phyloP scores from a whole-genome alignment of 2,113 vertebrate genomes.

The Mustela lutreola region DNA sequence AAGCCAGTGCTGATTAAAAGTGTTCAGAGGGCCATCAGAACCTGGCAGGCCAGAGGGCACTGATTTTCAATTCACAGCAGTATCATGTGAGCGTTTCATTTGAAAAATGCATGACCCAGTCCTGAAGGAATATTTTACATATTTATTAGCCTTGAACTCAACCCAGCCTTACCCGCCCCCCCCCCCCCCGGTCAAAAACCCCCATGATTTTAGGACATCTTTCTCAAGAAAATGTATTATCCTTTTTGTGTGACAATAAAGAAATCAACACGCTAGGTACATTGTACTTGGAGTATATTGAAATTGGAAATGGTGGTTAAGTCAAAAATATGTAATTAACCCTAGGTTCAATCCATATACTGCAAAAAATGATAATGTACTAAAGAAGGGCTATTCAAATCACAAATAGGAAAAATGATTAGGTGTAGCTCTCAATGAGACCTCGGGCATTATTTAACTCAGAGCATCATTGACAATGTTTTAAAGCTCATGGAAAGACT shows the following conservation, averaged over 20 bases:
- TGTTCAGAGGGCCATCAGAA: too few species aligned
- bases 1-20: too few species aligned
- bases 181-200: not conserved
- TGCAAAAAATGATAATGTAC: too few species aligned
- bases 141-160: conserved; percentile 55
- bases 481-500: too few species aligned
- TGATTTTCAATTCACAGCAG: conserved; percentile 43
- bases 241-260: conserved; percentile 29
- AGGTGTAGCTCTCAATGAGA: too few species aligned
- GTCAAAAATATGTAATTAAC: too few species aligned
- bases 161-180: not conserved
- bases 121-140: conserved; percentile 19
- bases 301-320: too few species aligned
- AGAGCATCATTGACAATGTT: too few species aligned
- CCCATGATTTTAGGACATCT: conserved; percentile 29
- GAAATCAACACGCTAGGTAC: not conserved
- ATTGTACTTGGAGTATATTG: not conserved
- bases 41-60: not conserved
- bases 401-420: too few species aligned
- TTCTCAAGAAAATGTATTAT: conserved; percentile 39
- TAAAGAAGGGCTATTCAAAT: too few species aligned
- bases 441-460: too few species aligned
- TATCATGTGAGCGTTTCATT: not conserved
- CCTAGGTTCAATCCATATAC: too few species aligned
- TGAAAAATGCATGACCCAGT: not conserved